These are phyloP conservation scores for Hirudo medicinalis DNA, from an alignment of 1,140 invertebrate species.

Conservation along the genomic window DNA sequence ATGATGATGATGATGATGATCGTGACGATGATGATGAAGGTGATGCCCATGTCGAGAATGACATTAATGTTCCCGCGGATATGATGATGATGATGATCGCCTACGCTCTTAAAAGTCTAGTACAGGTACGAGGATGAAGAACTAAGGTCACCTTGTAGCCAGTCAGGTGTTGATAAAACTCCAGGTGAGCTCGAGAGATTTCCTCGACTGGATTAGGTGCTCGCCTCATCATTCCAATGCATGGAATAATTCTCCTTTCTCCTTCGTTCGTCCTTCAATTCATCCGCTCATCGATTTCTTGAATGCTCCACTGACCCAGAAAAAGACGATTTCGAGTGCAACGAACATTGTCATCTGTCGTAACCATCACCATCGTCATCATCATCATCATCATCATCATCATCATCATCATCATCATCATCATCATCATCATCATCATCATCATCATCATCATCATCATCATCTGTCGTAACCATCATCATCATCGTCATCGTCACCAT, in stretches of 20 bases:
- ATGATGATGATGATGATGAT: slow-evolving; percentile 8
- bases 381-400: slow-evolving; percentile 11
- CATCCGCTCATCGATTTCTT: too few species aligned
- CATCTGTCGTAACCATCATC: neutral
- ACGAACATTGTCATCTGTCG: too few species aligned
- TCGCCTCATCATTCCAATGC: too few species aligned
- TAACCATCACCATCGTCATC: neutral
- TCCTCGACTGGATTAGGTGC: too few species aligned
- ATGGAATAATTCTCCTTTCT: too few species aligned
- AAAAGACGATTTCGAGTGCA: too few species aligned
- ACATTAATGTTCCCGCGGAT: too few species aligned
- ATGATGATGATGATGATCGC: neutral
- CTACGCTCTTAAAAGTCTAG: neutral
- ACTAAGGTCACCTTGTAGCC: neutral
- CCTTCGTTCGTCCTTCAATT: too few species aligned
- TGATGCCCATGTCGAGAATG: neutral
- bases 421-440: slow-evolving; percentile 12
- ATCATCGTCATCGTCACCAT: neutral
- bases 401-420: slow-evolving; percentile 7
- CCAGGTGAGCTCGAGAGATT: too few species aligned
- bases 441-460: neutral
- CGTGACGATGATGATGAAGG: neutral
- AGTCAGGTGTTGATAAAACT: too few species aligned
- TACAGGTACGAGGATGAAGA: neutral
- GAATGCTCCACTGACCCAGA: too few species aligned